Conservation (phyloP, 2,888 invertebrate species). For the Blastobasis adustella region DNA sequence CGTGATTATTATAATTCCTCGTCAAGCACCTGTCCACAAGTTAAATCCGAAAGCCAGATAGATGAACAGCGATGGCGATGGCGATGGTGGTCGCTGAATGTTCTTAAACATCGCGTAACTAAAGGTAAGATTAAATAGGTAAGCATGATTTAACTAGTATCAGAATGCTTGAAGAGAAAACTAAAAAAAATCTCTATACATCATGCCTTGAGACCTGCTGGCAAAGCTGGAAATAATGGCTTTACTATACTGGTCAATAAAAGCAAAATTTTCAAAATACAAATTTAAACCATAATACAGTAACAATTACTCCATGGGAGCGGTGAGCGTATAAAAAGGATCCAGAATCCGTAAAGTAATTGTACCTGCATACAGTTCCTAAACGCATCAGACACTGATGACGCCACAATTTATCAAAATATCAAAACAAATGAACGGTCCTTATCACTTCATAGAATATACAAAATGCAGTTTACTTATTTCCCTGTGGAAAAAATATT, state of each 20-base stretch:
- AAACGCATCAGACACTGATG: slow-evolving; percentile 65
- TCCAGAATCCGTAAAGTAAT: slow-evolving; percentile 72
- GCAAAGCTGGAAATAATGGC: slow-evolving; percentile 54
- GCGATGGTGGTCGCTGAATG: slow-evolving; percentile 12
- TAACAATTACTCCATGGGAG: slow-evolving; percentile 66
- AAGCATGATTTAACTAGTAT: slow-evolving; percentile 19
- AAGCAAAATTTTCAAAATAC: slow-evolving; percentile 62
- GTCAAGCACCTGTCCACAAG: slow-evolving; percentile 55
- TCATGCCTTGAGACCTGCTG: slow-evolving; percentile 65
- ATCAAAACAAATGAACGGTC: slow-evolving; percentile 73
- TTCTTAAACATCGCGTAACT: not conserved
- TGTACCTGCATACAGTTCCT: slow-evolving; percentile 57
- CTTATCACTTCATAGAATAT: slow-evolving; percentile 76
- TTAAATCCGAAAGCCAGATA: slow-evolving; percentile 22
- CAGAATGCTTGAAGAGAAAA: slow-evolving; percentile 68
- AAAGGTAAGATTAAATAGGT: slow-evolving; percentile 13
- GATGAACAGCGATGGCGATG: slow-evolving; percentile 16
- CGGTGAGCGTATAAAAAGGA: slow-evolving; percentile 72
- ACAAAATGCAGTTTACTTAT: slow-evolving; percentile 76
- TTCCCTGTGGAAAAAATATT: slow-evolving; percentile 76
- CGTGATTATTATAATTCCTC: slow-evolving; percentile 68
- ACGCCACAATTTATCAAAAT: slow-evolving; percentile 69
- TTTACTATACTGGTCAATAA: slow-evolving; percentile 55
- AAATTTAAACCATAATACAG: slow-evolving; percentile 56
- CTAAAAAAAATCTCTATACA: slow-evolving; percentile 71